Conservation (phyloP, 1,140 invertebrate genomes). For the Rhyacophila brunnea region DNA sequence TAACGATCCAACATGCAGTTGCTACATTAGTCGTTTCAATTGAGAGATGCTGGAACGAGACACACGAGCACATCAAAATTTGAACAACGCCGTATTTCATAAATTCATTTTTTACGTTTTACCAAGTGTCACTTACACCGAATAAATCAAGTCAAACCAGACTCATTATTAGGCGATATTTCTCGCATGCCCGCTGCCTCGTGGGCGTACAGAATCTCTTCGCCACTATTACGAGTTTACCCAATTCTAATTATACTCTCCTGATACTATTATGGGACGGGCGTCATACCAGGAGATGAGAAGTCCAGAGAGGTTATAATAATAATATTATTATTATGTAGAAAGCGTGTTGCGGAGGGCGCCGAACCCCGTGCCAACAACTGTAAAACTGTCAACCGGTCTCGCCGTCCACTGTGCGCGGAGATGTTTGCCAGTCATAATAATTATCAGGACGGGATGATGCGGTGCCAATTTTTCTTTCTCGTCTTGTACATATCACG, state of each 20-base stretch:
- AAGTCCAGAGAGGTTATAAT: slow-evolving; percentile 18
- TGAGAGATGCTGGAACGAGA: too few relatives aligned
- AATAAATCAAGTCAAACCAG: slow-evolving; percentile 32
- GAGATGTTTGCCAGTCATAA: slow-evolving; percentile 19
- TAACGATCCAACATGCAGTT: too few relatives aligned
- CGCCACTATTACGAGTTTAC: slow-evolving; percentile 27
- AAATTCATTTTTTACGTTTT: slow-evolving; percentile 31
- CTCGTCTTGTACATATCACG: background rate
- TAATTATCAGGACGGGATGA: slow-evolving; percentile 22
- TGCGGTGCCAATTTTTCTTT: slow-evolving; percentile 24
- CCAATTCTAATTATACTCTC: slow-evolving; percentile 31
- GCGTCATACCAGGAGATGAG: slow-evolving; percentile 20
- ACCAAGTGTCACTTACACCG: slow-evolving; percentile 31
- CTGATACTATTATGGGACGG: slow-evolving; percentile 25
- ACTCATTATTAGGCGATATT: slow-evolving; percentile 36
- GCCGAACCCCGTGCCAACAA: slow-evolving; percentile 32
- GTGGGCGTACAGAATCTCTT: slow-evolving; percentile 26
- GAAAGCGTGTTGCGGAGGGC: slow-evolving; percentile 20
- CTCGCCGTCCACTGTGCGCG: slow-evolving; percentile 9
- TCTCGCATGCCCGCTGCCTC: slow-evolving; percentile 18
- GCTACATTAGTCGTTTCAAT: too few relatives aligned
- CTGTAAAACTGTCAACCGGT: slow-evolving; percentile 31
- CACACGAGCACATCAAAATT: slow-evolving; percentile 11
- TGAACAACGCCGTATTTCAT: slow-evolving; percentile 21
- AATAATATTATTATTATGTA: slow-evolving; percentile 25